These are phyloP conservation scores for Drosophila pseudoananassae DNA, from an alignment of 1,140 invertebrate species.

Conservation along the genomic window DNA sequence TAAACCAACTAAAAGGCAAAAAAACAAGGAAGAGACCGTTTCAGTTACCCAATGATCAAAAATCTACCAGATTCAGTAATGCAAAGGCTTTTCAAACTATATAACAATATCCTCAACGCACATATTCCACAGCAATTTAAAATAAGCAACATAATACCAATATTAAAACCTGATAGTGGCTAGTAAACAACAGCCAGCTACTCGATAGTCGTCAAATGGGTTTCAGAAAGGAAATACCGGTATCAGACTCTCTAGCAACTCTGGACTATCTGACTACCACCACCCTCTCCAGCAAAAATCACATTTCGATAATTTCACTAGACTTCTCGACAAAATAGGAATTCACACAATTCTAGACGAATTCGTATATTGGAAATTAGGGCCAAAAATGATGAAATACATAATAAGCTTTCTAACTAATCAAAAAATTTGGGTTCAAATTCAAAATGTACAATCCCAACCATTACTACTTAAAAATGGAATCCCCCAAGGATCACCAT, in stretches of 20 bases:
- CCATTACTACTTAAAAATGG: background rate
- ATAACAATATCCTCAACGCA: no score
- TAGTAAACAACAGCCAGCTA: background rate
- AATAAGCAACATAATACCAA: no score
- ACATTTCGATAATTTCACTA: background rate
- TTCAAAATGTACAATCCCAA: background rate
- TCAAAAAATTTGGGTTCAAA: background rate
- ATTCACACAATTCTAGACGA: background rate
- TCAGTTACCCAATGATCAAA: no score
- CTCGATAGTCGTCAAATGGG: background rate
- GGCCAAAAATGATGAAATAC: constrained; percentile 1
- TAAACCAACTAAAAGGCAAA: background rate
- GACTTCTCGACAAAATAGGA: background rate
- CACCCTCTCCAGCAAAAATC: background rate
- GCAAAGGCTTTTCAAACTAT: no score
- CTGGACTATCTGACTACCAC: constrained; percentile 1
- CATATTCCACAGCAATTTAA: no score
- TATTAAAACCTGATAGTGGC: background rate
- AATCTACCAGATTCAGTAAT: no score
- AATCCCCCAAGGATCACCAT: constrained; percentile 1
- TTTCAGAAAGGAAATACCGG: background rate
- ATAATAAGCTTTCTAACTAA: constrained; percentile 2
- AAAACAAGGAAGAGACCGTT: no score
- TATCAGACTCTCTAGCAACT: background rate
- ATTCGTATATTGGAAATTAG: background rate